These are phyloP conservation scores for Arion vulgaris DNA, from an alignment of 1,140 invertebrate species.

Conservation along the genomic window DNA sequence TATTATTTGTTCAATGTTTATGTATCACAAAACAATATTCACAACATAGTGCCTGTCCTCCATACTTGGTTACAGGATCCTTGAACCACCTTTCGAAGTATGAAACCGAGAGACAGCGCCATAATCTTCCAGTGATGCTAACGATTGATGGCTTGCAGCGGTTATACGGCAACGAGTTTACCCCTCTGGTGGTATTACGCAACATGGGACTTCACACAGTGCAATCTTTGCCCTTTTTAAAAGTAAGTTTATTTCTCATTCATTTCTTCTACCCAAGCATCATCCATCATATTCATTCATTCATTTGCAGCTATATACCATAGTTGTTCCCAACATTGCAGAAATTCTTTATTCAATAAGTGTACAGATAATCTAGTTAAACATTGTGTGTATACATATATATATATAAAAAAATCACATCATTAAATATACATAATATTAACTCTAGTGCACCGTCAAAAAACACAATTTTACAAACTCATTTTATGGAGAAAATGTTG, in stretches of 20 bases:
- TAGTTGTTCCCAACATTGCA: too few relatives aligned
- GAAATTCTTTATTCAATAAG: too few relatives aligned
- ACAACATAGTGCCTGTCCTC: too few relatives aligned
- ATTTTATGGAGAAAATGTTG: too few relatives aligned
- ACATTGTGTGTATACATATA: too few relatives aligned
- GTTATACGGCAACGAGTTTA: slow-evolving; percentile 84
- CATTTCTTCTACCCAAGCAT: neutral
- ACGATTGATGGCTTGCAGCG: slow-evolving; percentile 90
- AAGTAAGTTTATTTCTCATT: slow-evolving; percentile 77
- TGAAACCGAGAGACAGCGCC: slow-evolving; percentile 86
- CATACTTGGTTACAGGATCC: slow-evolving; percentile 62
- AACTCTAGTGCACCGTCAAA: too few relatives aligned
- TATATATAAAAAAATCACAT: too few relatives aligned
- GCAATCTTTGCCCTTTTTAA: slow-evolving; percentile 84
- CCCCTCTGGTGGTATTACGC: slow-evolving; percentile 85
- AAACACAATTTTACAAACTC: too few relatives aligned
- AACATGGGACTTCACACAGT: slow-evolving; percentile 89
- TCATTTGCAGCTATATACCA: neutral
- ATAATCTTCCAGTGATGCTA: slow-evolving; percentile 90
- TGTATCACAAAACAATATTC: too few relatives aligned
- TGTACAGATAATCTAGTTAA: too few relatives aligned
- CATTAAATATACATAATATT: too few relatives aligned
- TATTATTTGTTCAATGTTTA: too few relatives aligned
- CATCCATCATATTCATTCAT: neutral
- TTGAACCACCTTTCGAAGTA: slow-evolving; percentile 82